Evolutionary conservation across 1,140 invertebrate species (phyloP).

Genomic region (Dryas iulia): DNA sequence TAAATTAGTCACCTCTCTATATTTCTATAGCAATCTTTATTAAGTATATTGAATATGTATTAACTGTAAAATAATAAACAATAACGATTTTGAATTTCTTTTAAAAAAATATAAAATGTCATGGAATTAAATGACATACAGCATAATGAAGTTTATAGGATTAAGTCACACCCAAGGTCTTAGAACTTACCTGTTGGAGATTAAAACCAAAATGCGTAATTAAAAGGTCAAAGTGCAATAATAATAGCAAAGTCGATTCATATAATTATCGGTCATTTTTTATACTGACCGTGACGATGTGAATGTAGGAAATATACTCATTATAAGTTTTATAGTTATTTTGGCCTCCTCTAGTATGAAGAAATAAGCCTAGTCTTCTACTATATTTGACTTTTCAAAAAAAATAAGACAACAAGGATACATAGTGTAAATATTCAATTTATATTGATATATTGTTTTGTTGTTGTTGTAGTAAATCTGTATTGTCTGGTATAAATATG

Average conservation of each 20-base stretch:
- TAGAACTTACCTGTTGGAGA: not conserved
- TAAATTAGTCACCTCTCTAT: too few relatives aligned
- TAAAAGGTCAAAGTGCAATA: constrained; percentile 6
- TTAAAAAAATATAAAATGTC: too few relatives aligned
- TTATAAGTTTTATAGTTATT: not conserved
- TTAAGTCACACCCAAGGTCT: not conserved
- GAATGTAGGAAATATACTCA: not conserved
- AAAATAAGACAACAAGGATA: too few relatives aligned
- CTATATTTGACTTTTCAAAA: too few relatives aligned
- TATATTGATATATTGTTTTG: too few relatives aligned
- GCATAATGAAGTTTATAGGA: not conserved
- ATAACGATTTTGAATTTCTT: too few relatives aligned
- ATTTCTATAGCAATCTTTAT: too few relatives aligned
- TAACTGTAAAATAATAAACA: too few relatives aligned
- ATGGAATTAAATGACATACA: not conserved
- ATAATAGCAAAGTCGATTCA: not conserved
- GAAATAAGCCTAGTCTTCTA: not conserved
- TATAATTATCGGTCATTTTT: constrained; percentile 4
- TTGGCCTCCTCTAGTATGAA: not conserved
- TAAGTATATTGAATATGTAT: too few relatives aligned
- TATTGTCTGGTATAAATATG: too few relatives aligned
- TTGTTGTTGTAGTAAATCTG: too few relatives aligned
- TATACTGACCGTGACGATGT: not conserved
- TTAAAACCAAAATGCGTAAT: not conserved
- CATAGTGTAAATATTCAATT: too few relatives aligned